Base-by-base conservation (phyloP, 2,113 vertebrate species). In the Diadophis punctatus region DNA sequence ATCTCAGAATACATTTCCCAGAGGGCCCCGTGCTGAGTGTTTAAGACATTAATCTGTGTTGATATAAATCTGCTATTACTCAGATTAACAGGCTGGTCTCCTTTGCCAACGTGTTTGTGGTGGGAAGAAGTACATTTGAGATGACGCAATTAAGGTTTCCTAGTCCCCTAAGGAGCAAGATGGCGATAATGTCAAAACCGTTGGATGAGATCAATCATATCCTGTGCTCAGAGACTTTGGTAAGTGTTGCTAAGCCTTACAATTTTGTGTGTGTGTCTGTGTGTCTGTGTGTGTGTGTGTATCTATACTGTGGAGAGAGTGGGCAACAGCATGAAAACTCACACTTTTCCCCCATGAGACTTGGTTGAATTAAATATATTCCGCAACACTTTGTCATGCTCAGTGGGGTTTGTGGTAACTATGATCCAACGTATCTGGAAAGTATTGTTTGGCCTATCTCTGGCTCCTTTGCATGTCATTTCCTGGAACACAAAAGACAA, bases 171-270 rank as follows among this genome's bases (percentile, higher is more conserved):
- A 90, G 88, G 88, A 90, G 30, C 88, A 92, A 92, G 87, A 84
- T 52, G 43, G 87, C 5, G 88, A 92, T 92, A 92, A 92, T 86
- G 92, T 92, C 53, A 92, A 92, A 92, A 92, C 88, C 88, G 89
- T 88, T 85, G 88, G 88, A 85, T 86, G 92, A 92, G 88, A 92
- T 92, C 92, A 92, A 92, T 86, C 88, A 86, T 27, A 56, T 60
- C 49, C 48, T 51, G n/a, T 88, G 74, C 88, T 74, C 92, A 86
- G 53, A 92, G 46, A 12, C 43, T n/a, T 51, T 27, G 43, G 22
- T 51, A 86, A 90, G 43, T 30, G 63, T 48, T 86, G 91, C 92
- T 46, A 92, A 92, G 43, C 20, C 22, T 92, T 89, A 80, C 74
- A 80, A 80, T 86, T 39, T 16, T 74, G 16, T 34, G 68, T 84